Evolutionary conservation across 37 sponge, comb jelly and placozoan species (phyloP).

Genomic region (Geodia barretti): DNA sequence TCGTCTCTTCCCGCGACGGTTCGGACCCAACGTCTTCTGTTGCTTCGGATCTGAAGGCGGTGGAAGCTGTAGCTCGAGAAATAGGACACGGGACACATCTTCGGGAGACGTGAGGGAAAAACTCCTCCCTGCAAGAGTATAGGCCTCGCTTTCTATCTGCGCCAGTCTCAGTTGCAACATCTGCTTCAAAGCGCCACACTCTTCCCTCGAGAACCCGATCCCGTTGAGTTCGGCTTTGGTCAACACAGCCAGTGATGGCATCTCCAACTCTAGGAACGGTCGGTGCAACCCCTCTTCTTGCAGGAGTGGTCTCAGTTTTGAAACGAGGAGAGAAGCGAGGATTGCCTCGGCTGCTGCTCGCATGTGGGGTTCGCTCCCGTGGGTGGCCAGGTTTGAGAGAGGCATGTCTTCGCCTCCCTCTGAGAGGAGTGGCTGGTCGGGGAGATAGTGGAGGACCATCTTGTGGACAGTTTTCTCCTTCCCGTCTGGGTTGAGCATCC

Average conservation of each 20-base stretch:
- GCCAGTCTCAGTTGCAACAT: conserved; percentile 54
- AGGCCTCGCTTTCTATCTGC: conserved; percentile 78
- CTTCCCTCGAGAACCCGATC: conserved; percentile 75
- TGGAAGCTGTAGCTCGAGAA: conserved; percentile 79
- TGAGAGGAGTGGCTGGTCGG: conserved; percentile 58
- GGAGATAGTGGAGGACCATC: conserved; percentile 77
- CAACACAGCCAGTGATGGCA: conserved; percentile 68
- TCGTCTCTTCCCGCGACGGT: conserved; percentile 31
- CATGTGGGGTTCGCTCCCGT: conserved; percentile 62
- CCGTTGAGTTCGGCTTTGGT: conserved; percentile 91
- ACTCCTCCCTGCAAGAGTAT: conserved; percentile 53
- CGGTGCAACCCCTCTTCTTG: conserved; percentile 58
- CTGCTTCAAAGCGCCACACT: conserved; percentile 47
- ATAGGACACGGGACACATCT: conserved; percentile 90
- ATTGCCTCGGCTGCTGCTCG: conserved; percentile 67
- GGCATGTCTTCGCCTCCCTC: conserved; percentile 46
- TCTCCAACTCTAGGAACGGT: conserved; percentile 79
- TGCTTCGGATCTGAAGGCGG: conserved; percentile 22
- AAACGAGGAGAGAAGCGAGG: conserved; percentile 67
- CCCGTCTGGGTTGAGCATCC: conserved; percentile 90
- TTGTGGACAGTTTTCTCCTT: conserved; percentile 72
- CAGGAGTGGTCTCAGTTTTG: conserved; percentile 59
- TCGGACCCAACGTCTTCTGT: conserved; percentile 28
- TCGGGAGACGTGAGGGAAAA: conserved; percentile 89
- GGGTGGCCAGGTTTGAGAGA: conserved; percentile 66